phyloP scores from a whole-genome alignment of 2,888 invertebrate species.

The Strigamia transsilvanica region DNA sequence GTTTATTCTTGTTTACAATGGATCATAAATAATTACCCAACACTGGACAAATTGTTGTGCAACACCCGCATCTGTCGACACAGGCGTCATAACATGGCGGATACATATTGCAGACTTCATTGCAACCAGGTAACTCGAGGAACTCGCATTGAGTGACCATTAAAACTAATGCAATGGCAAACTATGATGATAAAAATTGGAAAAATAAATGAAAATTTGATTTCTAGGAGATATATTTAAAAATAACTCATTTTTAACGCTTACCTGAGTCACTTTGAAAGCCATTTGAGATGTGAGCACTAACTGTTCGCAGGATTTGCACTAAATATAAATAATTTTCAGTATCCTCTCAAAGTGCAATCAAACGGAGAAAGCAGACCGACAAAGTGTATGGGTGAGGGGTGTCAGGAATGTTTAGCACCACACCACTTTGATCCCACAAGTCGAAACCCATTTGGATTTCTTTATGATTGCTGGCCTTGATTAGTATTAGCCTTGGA shows the following conservation, averaged over 20 bases:
- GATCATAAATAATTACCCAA: background rate
- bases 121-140: background rate
- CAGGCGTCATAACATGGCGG: background rate
- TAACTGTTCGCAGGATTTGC: background rate
- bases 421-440: background rate
- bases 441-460: background rate
- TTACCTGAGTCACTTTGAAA: background rate
- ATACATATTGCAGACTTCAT: slow-evolving; percentile 26
- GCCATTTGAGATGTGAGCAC: background rate
- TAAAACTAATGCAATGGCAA: background rate
- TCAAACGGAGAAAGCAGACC: slow-evolving; percentile 14
- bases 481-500: slow-evolving; percentile 14
- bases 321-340: background rate
- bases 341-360: background rate
- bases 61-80: slow-evolving; percentile 18
- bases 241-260: background rate
- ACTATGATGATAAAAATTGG: background rate
- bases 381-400: background rate
- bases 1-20: background rate
- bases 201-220: background rate
- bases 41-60: slow-evolving; percentile 6
- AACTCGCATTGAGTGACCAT: background rate
- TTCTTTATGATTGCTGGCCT: background rate
- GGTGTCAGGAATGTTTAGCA: background rate
- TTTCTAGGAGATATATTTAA: background rate